Conservation (phyloP, 2,113 vertebrate genomes). For the Brachyhypopomus occidentalis region DNA sequence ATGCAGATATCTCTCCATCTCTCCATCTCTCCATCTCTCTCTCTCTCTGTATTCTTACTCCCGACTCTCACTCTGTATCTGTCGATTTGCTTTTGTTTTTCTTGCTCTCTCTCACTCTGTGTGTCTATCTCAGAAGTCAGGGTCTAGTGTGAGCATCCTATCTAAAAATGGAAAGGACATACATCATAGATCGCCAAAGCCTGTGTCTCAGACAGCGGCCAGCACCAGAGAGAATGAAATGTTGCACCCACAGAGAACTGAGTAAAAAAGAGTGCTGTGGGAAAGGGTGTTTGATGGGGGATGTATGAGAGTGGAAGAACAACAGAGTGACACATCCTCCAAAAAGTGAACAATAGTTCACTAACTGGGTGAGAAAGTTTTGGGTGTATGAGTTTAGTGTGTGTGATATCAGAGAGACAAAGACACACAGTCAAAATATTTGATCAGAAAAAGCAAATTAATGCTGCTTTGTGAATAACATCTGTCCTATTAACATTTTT, state of each 20-base stretch:
- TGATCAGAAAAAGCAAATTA: neutral
- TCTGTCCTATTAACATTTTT: neutral
- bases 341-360: neutral
- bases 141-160: neutral
- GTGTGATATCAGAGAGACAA: neutral
- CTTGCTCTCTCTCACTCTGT: neutral
- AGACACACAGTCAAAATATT: neutral
- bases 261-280: neutral
- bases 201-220: no score
- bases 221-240: no score
- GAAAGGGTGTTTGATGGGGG: neutral
- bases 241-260: no score
- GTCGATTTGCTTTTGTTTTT: neutral
- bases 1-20: no score
- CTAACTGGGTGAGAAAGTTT: neutral
- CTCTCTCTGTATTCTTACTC: neutral
- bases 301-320: neutral
- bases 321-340: neutral
- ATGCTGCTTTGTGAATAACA: neutral
- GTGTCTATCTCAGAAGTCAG: neutral
- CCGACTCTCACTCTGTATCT: neutral
- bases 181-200: neutral
- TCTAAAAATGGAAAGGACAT: neutral
- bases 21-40: neutral
- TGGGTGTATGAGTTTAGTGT: no score